Evolutionary conservation across 2,888 invertebrate genomes (phyloP).

Genomic region (Orthosia cruda): DNA sequence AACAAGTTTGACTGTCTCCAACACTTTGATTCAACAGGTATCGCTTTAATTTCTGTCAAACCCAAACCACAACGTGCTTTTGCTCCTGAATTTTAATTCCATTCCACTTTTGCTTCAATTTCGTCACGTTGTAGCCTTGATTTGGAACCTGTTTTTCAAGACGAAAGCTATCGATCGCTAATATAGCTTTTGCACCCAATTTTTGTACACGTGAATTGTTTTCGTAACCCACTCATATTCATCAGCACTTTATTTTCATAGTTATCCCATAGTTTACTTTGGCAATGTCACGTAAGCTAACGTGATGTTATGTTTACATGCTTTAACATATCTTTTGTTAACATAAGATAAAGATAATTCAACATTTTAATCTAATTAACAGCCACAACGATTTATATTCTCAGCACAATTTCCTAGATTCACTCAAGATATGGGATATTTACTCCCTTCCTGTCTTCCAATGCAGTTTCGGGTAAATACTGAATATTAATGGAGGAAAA

Average conservation of each 20-base stretch:
- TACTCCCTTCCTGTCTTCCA: slow-evolving; percentile 1
- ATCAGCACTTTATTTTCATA: not conserved
- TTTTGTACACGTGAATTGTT: slow-evolving; percentile 1
- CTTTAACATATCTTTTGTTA: slow-evolving; percentile 18
- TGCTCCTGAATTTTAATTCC: slow-evolving; percentile 22
- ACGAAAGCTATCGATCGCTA: slow-evolving; percentile 18
- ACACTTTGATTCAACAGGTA: slow-evolving; percentile 36
- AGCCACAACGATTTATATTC: slow-evolving; percentile 3
- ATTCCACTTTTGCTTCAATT: slow-evolving; percentile 15
- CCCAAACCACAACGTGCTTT: not conserved
- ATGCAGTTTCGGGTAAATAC: slow-evolving; percentile 27
- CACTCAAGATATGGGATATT: not conserved
- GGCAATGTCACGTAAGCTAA: not conserved
- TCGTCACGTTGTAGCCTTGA: slow-evolving; percentile 17
- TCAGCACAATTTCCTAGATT: not conserved
- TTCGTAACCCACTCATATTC: not conserved
- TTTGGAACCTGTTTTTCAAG: slow-evolving; percentile 16
- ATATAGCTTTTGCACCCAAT: slow-evolving; percentile 24
- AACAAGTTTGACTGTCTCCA: slow-evolving; percentile 37
- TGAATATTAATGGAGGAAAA: slow-evolving; percentile 47
- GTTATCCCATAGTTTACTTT: slow-evolving; percentile 1
- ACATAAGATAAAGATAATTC: slow-evolving; percentile 39
- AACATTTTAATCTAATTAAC: slow-evolving; percentile 7
- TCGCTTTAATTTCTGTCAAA: not conserved
- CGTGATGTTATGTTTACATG: slow-evolving; percentile 11